Conservation (phyloP, 2,113 vertebrate species). For the Sphaerodactylus townsendi region DNA sequence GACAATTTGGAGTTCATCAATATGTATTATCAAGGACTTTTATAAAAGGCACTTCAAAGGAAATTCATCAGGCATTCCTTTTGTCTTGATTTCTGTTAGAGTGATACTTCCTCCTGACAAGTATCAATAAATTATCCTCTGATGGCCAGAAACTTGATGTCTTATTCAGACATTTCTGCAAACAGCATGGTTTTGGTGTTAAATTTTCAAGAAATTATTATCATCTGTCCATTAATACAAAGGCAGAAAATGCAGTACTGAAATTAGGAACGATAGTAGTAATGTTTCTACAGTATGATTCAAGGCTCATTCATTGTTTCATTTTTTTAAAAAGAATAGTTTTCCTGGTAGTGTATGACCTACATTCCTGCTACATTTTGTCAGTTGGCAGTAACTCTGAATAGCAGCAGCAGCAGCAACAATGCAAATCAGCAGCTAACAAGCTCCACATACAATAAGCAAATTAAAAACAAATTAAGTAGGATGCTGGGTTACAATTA, state of each 20-base stretch:
- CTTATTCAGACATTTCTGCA: constrained; percentile 85
- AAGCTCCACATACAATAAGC: constrained; percentile 47
- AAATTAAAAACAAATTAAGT: constrained; percentile 71
- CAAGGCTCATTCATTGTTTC: constrained; percentile 40
- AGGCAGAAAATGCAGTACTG: constrained; percentile 45
- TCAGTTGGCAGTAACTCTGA: constrained; percentile 61
- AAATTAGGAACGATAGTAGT: constrained; percentile 69
- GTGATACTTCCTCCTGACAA: constrained; percentile 87
- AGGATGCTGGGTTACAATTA: constrained; percentile 54
- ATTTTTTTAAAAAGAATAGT: constrained; percentile 33
- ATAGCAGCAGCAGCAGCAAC: constrained; percentile 42
- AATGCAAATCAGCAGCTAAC: constrained; percentile 13
- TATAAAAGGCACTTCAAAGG: constrained; percentile 97
- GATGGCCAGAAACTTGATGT: constrained; percentile 86
- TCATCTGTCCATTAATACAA: constrained; percentile 61
- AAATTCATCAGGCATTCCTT: constrained; percentile 96
- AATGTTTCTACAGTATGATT: constrained; percentile 37
- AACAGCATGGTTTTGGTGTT: constrained; percentile 72
- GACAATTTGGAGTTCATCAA: constrained; percentile 98
- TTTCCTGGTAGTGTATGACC: constrained; percentile 30
- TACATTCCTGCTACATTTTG: constrained; percentile 46
- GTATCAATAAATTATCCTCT: constrained; percentile 93
- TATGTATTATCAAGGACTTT: constrained; percentile 97
- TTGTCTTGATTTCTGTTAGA: constrained; percentile 89
- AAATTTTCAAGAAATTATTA: constrained; percentile 75